Conservation (phyloP, 2,113 vertebrate genomes). For the Cynoglossus semilaevis region DNA sequence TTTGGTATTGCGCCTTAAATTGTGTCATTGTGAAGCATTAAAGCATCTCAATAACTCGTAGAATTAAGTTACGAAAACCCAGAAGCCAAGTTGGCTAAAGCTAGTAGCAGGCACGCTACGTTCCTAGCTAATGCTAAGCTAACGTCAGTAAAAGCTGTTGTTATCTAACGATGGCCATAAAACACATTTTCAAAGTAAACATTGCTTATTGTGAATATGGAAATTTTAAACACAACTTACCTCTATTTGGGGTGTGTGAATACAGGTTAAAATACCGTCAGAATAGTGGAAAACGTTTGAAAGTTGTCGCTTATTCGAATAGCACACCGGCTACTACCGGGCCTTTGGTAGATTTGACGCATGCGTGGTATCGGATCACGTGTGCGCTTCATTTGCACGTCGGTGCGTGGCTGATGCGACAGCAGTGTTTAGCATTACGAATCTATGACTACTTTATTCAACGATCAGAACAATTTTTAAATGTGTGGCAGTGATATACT, state of each 20-base stretch:
- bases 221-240: conserved; percentile 45
- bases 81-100: conserved; percentile 14
- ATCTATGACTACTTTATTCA: no score
- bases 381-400: conserved; percentile 30
- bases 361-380: conserved; percentile 10
- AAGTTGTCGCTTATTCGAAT: conserved; percentile 35
- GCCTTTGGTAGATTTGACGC: conserved; percentile 52
- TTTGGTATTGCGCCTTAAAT: no score
- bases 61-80: not conserved
- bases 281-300: conserved; percentile 12
- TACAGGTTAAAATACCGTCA: not conserved
- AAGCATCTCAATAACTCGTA: not conserved
- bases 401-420: conserved; percentile 17
- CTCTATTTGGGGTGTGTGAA: conserved; percentile 20
- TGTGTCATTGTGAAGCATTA: not conserved
- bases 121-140: conserved; percentile 27
- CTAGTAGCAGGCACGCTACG: conserved; percentile 44
- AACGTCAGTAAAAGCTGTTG: conserved; percentile 24
- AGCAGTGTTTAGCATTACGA: not conserved
- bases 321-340: conserved; percentile 48
- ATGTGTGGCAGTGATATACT: no score
- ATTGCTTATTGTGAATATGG: not conserved
- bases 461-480: no score
- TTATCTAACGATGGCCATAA: conserved; percentile 14
- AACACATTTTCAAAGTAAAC: not conserved